phyloP scores from a whole-genome alignment of 2,797 vertebrate genomes.

The Danio albolineatus region DNA sequence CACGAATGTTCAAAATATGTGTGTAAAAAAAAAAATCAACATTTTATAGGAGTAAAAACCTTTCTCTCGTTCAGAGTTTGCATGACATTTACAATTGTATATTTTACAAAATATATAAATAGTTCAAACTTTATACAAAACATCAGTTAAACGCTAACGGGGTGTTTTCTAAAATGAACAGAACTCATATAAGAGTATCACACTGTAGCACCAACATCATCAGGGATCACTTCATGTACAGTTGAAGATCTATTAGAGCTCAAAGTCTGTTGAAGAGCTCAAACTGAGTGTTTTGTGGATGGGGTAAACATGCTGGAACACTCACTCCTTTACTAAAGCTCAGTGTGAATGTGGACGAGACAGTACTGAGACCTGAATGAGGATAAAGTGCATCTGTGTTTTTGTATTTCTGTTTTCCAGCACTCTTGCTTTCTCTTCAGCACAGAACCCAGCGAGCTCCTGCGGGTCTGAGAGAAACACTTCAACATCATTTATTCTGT shows the following conservation, averaged over 20 bases:
- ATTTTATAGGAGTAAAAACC: background rate
- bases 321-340: background rate
- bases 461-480: background rate
- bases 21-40: too few relatives aligned
- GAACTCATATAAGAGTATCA: background rate
- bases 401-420: background rate
- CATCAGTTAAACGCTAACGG: background rate
- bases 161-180: background rate
- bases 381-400: conserved; percentile 16
- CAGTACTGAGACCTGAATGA: background rate
- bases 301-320: too few relatives aligned
- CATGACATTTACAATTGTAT: conserved; percentile 7
- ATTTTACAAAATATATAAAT: conserved; percentile 46
- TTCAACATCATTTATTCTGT: background rate
- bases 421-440: background rate
- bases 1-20: background rate
- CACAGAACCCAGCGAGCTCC: background rate
- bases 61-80: conserved; percentile 4
- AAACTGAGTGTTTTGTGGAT: background rate
- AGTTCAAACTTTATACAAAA: conserved; percentile 27
- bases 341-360: background rate
- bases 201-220: conserved; percentile 64
- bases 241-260: conserved; percentile 30
- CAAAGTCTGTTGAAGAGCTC: background rate
- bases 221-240: conserved; percentile 61